Evolutionary conservation across 2,113 vertebrate species (phyloP).

Genomic region (Manacus vitellinus): DNA sequence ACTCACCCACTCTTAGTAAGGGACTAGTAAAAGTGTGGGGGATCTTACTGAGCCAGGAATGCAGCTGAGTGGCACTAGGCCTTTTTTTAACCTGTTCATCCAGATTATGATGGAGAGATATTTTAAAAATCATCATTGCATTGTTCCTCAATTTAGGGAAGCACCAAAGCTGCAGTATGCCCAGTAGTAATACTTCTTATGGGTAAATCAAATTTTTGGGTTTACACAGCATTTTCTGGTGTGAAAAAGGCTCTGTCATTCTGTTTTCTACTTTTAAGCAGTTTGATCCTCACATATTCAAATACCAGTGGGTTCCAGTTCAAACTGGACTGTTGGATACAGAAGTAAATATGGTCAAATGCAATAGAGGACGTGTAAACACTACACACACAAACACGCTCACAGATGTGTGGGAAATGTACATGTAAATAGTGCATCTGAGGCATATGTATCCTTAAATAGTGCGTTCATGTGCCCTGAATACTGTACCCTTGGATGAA

Average conservation of each 20-base stretch:
- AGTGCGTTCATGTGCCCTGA: neutral
- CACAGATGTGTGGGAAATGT: neutral
- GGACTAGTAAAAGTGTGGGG: neutral
- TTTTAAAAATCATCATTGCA: neutral
- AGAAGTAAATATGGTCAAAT: neutral
- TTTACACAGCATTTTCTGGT: neutral
- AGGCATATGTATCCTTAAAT: neutral
- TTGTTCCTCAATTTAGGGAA: neutral
- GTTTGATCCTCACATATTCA: neutral
- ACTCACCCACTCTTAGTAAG: neutral
- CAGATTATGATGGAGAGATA: neutral
- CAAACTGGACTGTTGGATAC: neutral
- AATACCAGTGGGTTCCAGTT: neutral
- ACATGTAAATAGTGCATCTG: neutral
- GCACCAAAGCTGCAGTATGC: neutral
- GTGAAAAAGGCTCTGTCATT: neutral
- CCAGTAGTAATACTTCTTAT: neutral
- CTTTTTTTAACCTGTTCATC: neutral
- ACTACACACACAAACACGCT: neutral
- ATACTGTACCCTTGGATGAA: neutral
- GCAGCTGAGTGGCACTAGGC: neutral
- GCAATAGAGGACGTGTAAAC: neutral
- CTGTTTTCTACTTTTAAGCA: neutral
- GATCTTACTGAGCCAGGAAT: neutral
- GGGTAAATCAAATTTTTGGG: neutral